A percentile compares a stretch with the other conserved stretches of the same genome.
Conservation (phyloP, 2,797 vertebrate genomes). For the Squalus acanthias region DNA sequence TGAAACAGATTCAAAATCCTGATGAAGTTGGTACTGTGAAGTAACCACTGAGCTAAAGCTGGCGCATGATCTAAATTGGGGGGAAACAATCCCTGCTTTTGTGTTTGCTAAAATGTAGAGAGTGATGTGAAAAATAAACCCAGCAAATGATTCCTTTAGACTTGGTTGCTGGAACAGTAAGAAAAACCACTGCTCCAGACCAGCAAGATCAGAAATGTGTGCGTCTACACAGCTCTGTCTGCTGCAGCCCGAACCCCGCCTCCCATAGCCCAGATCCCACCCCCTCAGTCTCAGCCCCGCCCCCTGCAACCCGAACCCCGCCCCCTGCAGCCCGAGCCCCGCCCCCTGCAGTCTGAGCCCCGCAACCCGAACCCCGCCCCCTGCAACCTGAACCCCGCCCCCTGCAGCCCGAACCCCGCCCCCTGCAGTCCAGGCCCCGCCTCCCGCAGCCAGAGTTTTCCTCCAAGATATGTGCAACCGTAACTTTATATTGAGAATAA, state of each 20-base stretch:
- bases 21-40: too few species aligned
- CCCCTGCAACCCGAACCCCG: too few species aligned
- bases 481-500: neutral
- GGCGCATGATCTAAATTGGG: neutral
- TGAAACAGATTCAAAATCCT: too few species aligned
- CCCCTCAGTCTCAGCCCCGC: too few species aligned
- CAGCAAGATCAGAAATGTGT: neutral
- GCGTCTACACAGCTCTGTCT: neutral
- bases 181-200: too few species aligned
- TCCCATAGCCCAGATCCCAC: too few species aligned
- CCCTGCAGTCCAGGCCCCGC: too few species aligned
- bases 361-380: too few species aligned
- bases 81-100: neutral
- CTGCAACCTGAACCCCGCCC: too few species aligned
- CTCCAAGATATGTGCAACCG: neutral
- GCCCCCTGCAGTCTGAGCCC: too few species aligned
- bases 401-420: neutral
- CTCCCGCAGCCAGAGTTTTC: neutral
- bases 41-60: too few species aligned
- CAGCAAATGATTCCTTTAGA: neutral
- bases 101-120: neutral
- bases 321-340: neutral
- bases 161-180: neutral
- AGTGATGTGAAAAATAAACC: too few species aligned
- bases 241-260: neutral